phyloP scores from a whole-genome alignment of 2,797 vertebrate genomes.

The Xenops minutus region DNA sequence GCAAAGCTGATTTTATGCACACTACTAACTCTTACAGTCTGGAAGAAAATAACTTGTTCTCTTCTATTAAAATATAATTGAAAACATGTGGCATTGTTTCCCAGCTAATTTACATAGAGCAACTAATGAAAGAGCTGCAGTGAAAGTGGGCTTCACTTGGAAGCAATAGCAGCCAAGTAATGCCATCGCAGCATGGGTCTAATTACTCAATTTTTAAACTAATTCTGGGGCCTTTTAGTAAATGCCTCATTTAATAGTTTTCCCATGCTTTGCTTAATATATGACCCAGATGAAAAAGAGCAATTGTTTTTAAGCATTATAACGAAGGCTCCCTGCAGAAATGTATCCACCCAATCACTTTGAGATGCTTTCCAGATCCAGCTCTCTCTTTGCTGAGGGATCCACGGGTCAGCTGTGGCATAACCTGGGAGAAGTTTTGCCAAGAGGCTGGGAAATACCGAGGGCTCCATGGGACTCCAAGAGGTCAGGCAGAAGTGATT shows the following conservation, averaged over 20 bases:
- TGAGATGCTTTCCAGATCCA: not conserved
- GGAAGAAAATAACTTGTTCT: constrained; percentile 37
- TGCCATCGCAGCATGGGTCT: constrained; percentile 63
- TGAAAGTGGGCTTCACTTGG: constrained; percentile 31
- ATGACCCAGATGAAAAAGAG: constrained; percentile 34
- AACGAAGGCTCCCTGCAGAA: not conserved
- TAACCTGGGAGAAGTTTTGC: not conserved
- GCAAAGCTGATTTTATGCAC: constrained; percentile 14
- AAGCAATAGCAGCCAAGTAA: constrained; percentile 51
- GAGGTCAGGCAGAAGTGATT: not conserved
- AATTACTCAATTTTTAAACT: constrained; percentile 76
- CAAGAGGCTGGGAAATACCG: accelerated
- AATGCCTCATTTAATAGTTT: constrained; percentile 52
- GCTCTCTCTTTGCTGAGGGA: not conserved
- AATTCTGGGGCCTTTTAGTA: constrained; percentile 67
- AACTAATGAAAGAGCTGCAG: constrained; percentile 58
- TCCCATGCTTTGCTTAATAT: constrained; percentile 50
- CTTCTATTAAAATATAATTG: constrained; percentile 68
- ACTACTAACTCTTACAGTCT: not conserved
- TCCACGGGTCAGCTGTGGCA: not conserved
- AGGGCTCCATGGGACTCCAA: not conserved
- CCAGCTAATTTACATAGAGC: constrained; percentile 56
- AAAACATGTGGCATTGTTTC: constrained; percentile 50
- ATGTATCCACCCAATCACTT: not conserved
- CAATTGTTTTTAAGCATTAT: constrained; percentile 45